Base-by-base conservation (phyloP, 1,140 invertebrate genomes). In the Scaptomyza pallida region DNA sequence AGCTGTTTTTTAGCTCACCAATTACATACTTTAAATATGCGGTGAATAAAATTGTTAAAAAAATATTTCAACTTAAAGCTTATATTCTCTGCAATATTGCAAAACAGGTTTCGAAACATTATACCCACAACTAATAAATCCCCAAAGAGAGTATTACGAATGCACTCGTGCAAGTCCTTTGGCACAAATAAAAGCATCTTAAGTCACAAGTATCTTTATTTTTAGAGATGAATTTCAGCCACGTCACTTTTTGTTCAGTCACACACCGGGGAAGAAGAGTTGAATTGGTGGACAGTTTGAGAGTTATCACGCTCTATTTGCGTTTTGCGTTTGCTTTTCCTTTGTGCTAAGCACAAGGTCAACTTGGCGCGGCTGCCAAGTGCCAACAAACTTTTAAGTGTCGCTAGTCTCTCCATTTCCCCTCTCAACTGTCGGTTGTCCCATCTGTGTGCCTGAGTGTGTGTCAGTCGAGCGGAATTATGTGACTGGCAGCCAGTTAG, bases 381-480 rank as follows among this genome's bases (percentile, higher is more conserved):
- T 80, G 76, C 57, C 55, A 73, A 69, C 80, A 83, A 85, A 85
- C 72, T 85, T 86, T 85, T 70, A 59, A 85, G 80, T 85, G 72
- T 62, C 71, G 50, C 55, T 44, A 37, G 60, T 23, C 13, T 2
- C 13, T 0, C 13, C 37, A 45, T 35, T 33, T 23, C 33, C 10
- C 47, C 26, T 19, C 17, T 9, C 19, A 23, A 33, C 17, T 12
- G 30, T 41, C 10, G 13, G 19, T 10, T 23, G 44, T 60, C 50
- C 50, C 63, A 79, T 51, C 69, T 70, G 78, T 64, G 59, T 75
- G 81, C 50, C 50, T 59, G 80, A 47, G 63, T 70, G 78, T 64
- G 59, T 75, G 81, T 76, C 81, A 80, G 71, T 85, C 77, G 68
- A 77, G 68, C 73, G 79, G 81, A 85, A 80, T 80, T 86, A 85